phyloP scores from a whole-genome alignment of 1,140 invertebrate species.

The Calliopsis andreniformis region DNA sequence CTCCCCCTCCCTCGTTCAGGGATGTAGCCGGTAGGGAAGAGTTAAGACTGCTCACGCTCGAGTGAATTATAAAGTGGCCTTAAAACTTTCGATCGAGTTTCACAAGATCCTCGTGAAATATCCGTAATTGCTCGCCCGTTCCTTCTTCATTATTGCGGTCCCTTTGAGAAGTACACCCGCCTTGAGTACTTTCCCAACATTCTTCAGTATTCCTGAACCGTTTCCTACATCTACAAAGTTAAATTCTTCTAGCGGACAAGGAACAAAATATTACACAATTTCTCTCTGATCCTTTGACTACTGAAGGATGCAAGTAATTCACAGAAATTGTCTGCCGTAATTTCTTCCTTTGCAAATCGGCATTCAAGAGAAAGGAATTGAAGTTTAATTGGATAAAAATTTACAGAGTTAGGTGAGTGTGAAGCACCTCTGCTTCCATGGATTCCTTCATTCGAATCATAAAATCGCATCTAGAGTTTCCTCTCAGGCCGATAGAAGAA shows the following conservation, averaged over 20 bases:
- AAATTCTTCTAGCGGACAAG: not conserved
- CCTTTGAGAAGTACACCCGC: slow-evolving; percentile 11
- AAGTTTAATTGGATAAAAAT: too few species aligned
- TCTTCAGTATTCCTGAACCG: not conserved
- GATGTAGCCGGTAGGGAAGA: not conserved
- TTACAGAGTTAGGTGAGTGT: too few species aligned
- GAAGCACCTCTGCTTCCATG: too few species aligned
- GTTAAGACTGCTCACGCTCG: slow-evolving; percentile 35
- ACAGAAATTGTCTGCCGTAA: too few species aligned
- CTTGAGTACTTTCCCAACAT: slow-evolving; percentile 1
- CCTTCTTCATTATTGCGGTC: not conserved
- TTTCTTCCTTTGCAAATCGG: too few species aligned
- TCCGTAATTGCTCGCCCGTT: slow-evolving; percentile 8
- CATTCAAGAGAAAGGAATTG: too few species aligned
- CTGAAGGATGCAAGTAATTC: too few species aligned
- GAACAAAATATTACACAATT: not conserved
- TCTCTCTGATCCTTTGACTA: too few species aligned
- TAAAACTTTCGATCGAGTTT: slow-evolving; percentile 41
- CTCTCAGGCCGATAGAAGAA: not conserved
- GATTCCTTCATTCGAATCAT: too few species aligned
- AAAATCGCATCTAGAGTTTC: too few species aligned
- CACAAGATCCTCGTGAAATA: slow-evolving; percentile 16
- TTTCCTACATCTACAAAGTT: not conserved
- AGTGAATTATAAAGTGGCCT: slow-evolving; percentile 34
- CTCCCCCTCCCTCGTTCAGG: not conserved